phyloP scores from a whole-genome alignment of 2,888 invertebrate genomes.

The Antitype chi region DNA sequence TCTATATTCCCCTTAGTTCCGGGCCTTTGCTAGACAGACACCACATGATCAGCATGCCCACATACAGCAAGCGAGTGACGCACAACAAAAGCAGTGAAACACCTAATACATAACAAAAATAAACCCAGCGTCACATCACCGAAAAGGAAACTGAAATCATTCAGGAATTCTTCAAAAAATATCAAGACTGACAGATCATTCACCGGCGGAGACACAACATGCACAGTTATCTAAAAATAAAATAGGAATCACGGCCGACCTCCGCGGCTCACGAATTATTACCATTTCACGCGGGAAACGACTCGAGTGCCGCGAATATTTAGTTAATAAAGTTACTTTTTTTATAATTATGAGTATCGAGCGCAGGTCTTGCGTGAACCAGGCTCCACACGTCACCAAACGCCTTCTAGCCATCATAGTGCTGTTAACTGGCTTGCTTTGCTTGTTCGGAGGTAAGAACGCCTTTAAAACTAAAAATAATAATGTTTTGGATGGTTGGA shows the following conservation, averaged over 20 bases:
- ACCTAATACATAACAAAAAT: conserved; percentile 35
- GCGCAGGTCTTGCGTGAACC: conserved; percentile 76
- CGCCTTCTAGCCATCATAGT: conserved; percentile 81
- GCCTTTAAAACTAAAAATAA: conserved; percentile 68
- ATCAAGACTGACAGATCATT: conserved; percentile 74
- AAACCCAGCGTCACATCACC: conserved; percentile 53
- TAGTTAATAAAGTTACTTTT: conserved; percentile 42
- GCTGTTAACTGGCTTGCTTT: conserved; percentile 80
- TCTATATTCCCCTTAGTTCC: not conserved
- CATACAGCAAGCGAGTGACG: conserved; percentile 22
- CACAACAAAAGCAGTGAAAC: conserved; percentile 16
- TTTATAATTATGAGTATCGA: conserved; percentile 75
- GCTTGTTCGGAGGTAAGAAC: conserved; percentile 85
- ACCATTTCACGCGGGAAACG: conserved; percentile 64
- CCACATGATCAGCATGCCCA: not conserved
- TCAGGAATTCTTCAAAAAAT: conserved; percentile 65
- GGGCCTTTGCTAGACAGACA: conserved; percentile 1
- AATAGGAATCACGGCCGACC: conserved; percentile 78
- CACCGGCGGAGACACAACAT: conserved; percentile 81
- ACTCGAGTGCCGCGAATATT: conserved; percentile 59
- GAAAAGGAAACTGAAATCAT: conserved; percentile 63
- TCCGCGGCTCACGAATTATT: conserved; percentile 62
- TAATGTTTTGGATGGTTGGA: conserved; percentile 1
- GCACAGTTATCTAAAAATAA: conserved; percentile 81
- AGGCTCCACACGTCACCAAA: conserved; percentile 80